Conservation (phyloP, 2,888 invertebrate species). For the Epirrita christyi region DNA sequence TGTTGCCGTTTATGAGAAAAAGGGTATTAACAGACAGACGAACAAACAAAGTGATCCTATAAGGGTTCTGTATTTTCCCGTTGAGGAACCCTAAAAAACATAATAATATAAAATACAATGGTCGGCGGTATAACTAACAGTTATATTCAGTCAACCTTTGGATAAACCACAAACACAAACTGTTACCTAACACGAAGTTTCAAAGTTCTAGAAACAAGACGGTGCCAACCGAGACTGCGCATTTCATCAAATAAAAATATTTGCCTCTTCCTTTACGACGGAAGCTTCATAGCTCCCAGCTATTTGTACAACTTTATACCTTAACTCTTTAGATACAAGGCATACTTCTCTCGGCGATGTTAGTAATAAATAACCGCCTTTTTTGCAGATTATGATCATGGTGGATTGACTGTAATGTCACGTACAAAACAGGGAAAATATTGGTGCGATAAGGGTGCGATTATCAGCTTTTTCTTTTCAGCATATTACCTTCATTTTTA, state of each 20-base stretch:
- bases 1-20: no score
- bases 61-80: no score
- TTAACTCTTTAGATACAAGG: conserved; percentile 1
- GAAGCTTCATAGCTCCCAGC: not conserved
- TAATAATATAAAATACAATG: no score
- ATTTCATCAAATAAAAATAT: conserved; percentile 13
- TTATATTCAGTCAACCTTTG: no score
- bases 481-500: conserved; percentile 1
- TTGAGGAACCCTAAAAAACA: no score
- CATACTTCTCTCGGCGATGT: not conserved
- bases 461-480: conserved; percentile 10
- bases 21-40: no score
- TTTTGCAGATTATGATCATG: conserved; percentile 20
- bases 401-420: conserved; percentile 25
- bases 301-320: not conserved
- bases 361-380: conserved; percentile 14
- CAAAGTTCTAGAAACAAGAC: not conserved
- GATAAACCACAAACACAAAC: no score
- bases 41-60: no score
- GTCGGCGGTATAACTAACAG: no score
- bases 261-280: not conserved
- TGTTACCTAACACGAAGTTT: no score
- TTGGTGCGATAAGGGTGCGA: conserved; percentile 9
- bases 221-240: not conserved
- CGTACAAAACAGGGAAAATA: conserved; percentile 16